Evolutionary conservation across 2,113 vertebrate genomes (phyloP).

Genomic region (Xiphorhynchus elegans): DNA sequence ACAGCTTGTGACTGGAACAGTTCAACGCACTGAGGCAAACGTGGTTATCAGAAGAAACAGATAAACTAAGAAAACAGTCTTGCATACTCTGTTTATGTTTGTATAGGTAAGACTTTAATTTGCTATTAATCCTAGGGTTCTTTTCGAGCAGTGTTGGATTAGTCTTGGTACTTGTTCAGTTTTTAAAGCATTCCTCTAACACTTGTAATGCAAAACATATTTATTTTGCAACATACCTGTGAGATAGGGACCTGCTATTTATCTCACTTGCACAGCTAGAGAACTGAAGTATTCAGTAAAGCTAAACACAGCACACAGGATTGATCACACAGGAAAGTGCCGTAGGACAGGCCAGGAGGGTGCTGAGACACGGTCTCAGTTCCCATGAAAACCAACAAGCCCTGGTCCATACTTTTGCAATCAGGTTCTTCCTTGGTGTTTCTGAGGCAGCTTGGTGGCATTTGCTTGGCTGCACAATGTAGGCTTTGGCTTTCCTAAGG

Average conservation of each 20-base stretch:
- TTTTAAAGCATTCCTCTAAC: slow-evolving; percentile 9
- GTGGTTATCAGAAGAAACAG: slow-evolving; percentile 17
- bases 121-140: not conserved
- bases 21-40: not conserved
- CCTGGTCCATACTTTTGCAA: not conserved
- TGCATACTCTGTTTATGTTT: not conserved
- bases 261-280: not conserved
- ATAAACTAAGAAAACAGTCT: slow-evolving; percentile 16
- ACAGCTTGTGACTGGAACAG: not conserved
- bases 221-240: not conserved
- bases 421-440: not conserved
- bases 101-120: slow-evolving; percentile 11
- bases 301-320: not conserved
- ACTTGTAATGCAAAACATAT: not conserved
- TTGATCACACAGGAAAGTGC: not conserved
- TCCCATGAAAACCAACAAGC: not conserved
- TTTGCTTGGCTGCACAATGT: not conserved
- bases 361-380: not conserved
- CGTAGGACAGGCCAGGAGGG: not conserved
- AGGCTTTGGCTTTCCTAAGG: not conserved
- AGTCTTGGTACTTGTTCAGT: not conserved
- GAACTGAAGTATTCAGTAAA: not conserved
- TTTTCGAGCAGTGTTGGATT: slow-evolving; percentile 3
- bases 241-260: not conserved
- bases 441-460: not conserved